Conservation (phyloP, 2,888 invertebrate species). For the Tenthredo distinguenda region DNA sequence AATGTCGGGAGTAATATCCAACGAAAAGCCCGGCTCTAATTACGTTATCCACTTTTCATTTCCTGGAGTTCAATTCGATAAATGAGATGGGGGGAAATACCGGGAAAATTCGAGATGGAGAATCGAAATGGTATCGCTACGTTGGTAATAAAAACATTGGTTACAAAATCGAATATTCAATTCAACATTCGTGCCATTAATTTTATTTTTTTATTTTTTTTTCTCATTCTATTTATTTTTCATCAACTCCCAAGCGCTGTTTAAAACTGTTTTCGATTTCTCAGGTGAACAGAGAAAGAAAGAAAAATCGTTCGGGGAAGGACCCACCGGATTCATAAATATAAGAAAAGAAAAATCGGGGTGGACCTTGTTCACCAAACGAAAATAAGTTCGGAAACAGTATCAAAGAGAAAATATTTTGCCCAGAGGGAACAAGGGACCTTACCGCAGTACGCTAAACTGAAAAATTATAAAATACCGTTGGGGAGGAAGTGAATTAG, state of each 20-base stretch:
- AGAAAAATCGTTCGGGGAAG: neutral
- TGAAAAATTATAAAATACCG: slow-evolving; percentile 37
- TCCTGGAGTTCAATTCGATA: slow-evolving; percentile 48
- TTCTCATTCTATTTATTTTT: neutral
- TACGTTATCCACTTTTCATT: slow-evolving; percentile 51
- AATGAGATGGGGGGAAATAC: slow-evolving; percentile 12
- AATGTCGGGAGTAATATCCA: slow-evolving; percentile 48
- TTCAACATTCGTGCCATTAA: neutral
- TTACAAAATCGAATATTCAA: neutral
- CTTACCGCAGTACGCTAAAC: neutral
- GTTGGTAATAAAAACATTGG: slow-evolving; percentile 42
- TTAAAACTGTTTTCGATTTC: neutral
- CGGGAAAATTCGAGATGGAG: neutral
- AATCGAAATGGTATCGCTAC: neutral
- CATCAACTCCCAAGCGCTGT: neutral
- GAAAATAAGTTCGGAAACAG: slow-evolving; percentile 27
- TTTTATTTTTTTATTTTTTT: neutral
- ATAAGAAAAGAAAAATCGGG: neutral
- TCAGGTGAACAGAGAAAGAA: neutral
- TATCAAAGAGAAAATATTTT: slow-evolving; percentile 40
- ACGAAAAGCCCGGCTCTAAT: slow-evolving; percentile 44
- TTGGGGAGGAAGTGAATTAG: slow-evolving; percentile 34
- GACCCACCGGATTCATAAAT: neutral
- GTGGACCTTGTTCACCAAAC: slow-evolving; percentile 8
- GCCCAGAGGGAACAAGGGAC: neutral